Evolutionary conservation across 1,140 invertebrate species (phyloP).

Genomic region (Philotrypesis tridentata): DNA sequence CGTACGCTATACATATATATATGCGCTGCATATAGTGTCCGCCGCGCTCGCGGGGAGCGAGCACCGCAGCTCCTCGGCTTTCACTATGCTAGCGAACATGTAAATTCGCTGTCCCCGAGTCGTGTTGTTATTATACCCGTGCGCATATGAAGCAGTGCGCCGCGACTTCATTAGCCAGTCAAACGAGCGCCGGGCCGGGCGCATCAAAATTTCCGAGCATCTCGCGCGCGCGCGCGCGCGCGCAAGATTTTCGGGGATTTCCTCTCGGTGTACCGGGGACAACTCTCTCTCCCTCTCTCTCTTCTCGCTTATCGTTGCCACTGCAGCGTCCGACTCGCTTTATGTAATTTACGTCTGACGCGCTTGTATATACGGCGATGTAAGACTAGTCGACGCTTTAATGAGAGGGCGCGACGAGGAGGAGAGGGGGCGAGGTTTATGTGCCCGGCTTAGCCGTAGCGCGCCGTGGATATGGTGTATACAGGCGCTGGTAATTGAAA

Average conservation of each 20-base stretch:
- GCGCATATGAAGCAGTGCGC: neutral
- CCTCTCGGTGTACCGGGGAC: neutral
- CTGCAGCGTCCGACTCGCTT: neutral
- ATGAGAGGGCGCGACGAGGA: neutral
- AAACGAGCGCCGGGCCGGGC: neutral
- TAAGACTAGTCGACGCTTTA: neutral
- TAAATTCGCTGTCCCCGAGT: neutral
- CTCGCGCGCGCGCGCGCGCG: neutral
- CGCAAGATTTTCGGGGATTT: constrained; percentile 8
- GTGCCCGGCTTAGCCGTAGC: neutral
- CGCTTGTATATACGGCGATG: neutral
- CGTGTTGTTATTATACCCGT: neutral
- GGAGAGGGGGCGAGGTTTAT: neutral
- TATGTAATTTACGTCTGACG: neutral
- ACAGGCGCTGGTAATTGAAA: neutral
- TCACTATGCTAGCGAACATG: neutral
- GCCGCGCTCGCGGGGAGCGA: too few relatives aligned
- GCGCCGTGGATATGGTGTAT: too few relatives aligned
- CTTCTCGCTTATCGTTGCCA: constrained; percentile 3
- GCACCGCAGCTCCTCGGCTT: neutral
- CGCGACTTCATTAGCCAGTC: neutral
- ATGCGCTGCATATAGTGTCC: too few relatives aligned
- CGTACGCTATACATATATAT: too few relatives aligned
- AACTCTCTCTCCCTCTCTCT: too few relatives aligned
- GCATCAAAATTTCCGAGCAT: constrained; percentile 10